phyloP scores from a whole-genome alignment of 2,113 vertebrate genomes.

The Engystomops pustulosus region DNA sequence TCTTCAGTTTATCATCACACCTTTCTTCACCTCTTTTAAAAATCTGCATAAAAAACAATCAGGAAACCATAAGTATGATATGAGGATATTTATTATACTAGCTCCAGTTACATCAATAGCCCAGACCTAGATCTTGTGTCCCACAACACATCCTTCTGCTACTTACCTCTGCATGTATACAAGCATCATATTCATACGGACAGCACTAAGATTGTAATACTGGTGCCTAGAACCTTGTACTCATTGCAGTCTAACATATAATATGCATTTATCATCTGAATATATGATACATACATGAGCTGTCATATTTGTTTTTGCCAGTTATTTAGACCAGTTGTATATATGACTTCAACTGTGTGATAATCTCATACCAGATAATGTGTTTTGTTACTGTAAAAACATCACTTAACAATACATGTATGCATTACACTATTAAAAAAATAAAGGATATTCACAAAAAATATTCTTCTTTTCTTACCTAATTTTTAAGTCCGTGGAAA shows the following conservation, averaged over 20 bases:
- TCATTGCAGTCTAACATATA: neutral
- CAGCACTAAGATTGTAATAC: neutral
- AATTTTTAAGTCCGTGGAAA: neutral
- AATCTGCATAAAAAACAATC: neutral
- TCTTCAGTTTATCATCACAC: neutral
- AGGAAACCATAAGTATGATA: neutral
- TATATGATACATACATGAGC: no score
- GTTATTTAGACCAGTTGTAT: no score
- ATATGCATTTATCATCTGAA: no score
- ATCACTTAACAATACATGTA: no score
- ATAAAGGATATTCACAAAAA: no score
- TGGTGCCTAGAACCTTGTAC: neutral
- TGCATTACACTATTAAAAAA: no score
- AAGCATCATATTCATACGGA: neutral
- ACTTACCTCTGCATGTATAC: neutral
- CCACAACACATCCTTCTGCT: no score
- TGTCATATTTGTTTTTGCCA: no score
- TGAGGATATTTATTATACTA: neutral
- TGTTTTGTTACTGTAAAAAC: no score
- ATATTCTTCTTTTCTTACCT: constrained; percentile 6
- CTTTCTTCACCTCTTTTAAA: neutral
- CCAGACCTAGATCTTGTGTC: no score
- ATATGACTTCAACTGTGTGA: no score
- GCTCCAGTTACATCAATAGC: neutral
- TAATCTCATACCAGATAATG: no score